Base-by-base conservation (phyloP, 1,140 invertebrate genomes). In the Scaptomyza montana region DNA sequence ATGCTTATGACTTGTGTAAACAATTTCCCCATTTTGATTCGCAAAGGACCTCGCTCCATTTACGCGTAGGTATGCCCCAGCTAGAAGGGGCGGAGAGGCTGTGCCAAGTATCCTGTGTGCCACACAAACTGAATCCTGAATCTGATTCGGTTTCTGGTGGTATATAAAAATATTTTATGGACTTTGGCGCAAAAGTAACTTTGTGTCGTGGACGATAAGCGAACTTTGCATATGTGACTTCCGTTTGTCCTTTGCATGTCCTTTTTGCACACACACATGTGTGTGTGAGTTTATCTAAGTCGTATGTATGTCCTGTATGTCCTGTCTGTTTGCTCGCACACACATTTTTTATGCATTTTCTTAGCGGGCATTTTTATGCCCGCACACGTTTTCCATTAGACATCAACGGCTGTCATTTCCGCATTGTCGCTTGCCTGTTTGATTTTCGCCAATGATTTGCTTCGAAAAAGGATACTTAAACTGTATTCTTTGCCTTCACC, bases 351-450 rank as follows among this genome's bases (percentile, higher is more conserved):
- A 87, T 87, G 84, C 84, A 87, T 90, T 90, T 91, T 91, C 89
- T 91, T 91, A 91, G 89, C 89, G 89, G 74, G 77, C 81, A 91
- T 89, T 90, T 91, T 91, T 91, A 91, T 91, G 85, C 89, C 72
- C 63, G 85, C 86, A 90, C 89, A 91, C 89, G 89, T 90, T 91
- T 91, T 91, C 89, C 82, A 91, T 91, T 91, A 91, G 82, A 89
- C 77, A 64, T 86, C 82, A 86, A 86, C 72, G 77, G 21, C 68
- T 78, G 79, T 78, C 78, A 79, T 89, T 82, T 89, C 66, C 80
- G 60, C 65, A 25, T 36, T 36, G 8, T 36, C 33, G 33, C 47
- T 61, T 28, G n/a, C 71, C 51, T 74, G 71, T 74, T 74, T 74
- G 71, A 74, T 74, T 69, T 74, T 74, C 36, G 72, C 70, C 64